Evolutionary conservation across 2,113 vertebrate genomes (phyloP).

Genomic region (Isichthys henryi): DNA sequence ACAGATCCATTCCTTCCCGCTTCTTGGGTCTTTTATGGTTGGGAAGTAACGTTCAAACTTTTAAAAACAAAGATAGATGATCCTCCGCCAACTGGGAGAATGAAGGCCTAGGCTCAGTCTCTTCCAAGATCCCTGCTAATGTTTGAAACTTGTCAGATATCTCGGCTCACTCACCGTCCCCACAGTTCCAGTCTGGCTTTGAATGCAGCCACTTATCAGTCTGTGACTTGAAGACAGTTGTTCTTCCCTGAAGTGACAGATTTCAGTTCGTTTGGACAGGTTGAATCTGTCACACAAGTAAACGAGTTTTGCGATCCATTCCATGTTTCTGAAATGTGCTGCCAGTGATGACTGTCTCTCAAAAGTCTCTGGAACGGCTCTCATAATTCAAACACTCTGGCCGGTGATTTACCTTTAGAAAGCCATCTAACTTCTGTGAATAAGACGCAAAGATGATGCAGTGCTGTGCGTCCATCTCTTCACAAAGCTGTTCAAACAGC

Average conservation of each 20-base stretch:
- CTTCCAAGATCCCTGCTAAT: background rate
- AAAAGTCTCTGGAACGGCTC: too few species aligned
- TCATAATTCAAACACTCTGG: background rate
- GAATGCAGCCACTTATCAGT: background rate
- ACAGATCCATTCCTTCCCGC: background rate
- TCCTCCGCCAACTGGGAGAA: background rate
- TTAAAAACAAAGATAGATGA: background rate
- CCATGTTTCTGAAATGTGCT: background rate
- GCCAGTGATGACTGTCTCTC: background rate
- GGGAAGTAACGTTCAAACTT: background rate
- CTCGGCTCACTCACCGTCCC: background rate
- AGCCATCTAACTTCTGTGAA: background rate
- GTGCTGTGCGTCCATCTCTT: too few species aligned
- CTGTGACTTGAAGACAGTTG: background rate
- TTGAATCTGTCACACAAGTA: background rate
- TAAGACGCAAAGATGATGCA: background rate
- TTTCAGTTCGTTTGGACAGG: background rate
- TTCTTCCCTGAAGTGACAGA: background rate
- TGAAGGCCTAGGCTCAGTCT: background rate
- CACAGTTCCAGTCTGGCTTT: background rate
- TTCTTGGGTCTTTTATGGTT: background rate
- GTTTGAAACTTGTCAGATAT: background rate
- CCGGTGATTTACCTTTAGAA: background rate
- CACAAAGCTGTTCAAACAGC: background rate
- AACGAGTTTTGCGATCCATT: background rate